Base-by-base conservation (phyloP, 2,888 invertebrate genomes). In the Patella caerulea region DNA sequence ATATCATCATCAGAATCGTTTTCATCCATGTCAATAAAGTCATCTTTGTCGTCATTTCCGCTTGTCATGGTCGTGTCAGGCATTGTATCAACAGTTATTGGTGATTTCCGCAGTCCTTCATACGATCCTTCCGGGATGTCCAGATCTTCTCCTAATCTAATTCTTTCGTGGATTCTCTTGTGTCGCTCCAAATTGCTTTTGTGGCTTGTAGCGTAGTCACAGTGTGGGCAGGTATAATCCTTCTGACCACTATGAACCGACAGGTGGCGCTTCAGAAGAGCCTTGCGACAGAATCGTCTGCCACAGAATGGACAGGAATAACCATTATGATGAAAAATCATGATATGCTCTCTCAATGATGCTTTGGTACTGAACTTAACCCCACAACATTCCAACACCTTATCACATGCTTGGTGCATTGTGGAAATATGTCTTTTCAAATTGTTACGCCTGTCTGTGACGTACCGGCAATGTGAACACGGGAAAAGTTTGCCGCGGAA, bases 181-280 rank as follows among this genome's bases (percentile, higher is more conserved):
- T 93, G 92, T 0, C 93, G 84, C 75, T 92, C 92, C 55, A 92
- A 83, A 83, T 93, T 92, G 78, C 92, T 92, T 82, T 93, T 93
- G 85, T 92, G 92, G 75, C 92, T 92, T 3, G 92, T 92, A n/a
- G 92, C 91, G 83, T 93, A 93, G 75, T 90, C 89, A 82, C 93
- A 93, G 59, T 87, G 84, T 4, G 88, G 85, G 79, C 93, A 92
- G 3, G 88, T 86, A 87, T 90, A 92, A 75, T 92, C 92, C 82
- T 92, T 92, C 81, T 90, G 89, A 0, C 93, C 92, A 75, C 92
- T 92, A 86, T 93, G 93, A 3, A 92, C 92, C 45, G 91, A 90
- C 78, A 91, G 85, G 83, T 93, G 93, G 59, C 93, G 89, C 81
- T 92, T 91, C 19, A 93, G 87, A 55, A 93, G 88, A 1, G 93